Evolutionary conservation across 2,888 invertebrate genomes (phyloP).

Genomic region (Scaptomyza parva): DNA sequence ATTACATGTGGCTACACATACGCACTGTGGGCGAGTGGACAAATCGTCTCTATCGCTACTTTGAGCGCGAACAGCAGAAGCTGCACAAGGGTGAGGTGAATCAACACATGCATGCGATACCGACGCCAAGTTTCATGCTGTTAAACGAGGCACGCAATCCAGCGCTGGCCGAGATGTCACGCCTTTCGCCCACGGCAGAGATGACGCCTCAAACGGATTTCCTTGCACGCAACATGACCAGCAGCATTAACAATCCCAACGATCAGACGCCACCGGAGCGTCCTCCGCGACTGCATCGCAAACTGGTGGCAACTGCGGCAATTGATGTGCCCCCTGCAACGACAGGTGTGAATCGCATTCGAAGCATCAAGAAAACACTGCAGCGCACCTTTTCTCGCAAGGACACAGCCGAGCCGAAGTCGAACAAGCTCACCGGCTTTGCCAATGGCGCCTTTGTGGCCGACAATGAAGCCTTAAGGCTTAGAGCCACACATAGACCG

Average conservation of each 20-base stretch:
- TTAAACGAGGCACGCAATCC: slow-evolving; percentile 63
- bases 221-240: slow-evolving; percentile 78
- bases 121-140: slow-evolving; percentile 75
- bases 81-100: slow-evolving; percentile 88
- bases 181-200: slow-evolving; percentile 34
- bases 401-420: slow-evolving; percentile 76
- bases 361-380: slow-evolving; percentile 84
- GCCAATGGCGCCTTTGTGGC: slow-evolving; percentile 76
- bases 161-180: slow-evolving; percentile 21
- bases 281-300: slow-evolving; percentile 78
- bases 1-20: slow-evolving; percentile 96
- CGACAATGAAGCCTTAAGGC: slow-evolving; percentile 86
- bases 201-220: slow-evolving; percentile 83
- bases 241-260: slow-evolving; percentile 32
- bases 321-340: slow-evolving; percentile 32
- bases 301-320: slow-evolving; percentile 59
- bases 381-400: slow-evolving; percentile 86
- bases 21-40: slow-evolving; percentile 98
- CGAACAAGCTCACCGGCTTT: slow-evolving; percentile 40
- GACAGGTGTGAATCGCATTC: slow-evolving; percentile 75
- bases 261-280: slow-evolving; percentile 67
- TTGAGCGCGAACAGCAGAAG: slow-evolving; percentile 92
- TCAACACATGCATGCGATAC: slow-evolving; percentile 81
- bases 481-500: slow-evolving; percentile 85
- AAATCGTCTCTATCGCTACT: slow-evolving; percentile 93